phyloP scores from a whole-genome alignment of 2,888 invertebrate species.

The Pocota personata region DNA sequence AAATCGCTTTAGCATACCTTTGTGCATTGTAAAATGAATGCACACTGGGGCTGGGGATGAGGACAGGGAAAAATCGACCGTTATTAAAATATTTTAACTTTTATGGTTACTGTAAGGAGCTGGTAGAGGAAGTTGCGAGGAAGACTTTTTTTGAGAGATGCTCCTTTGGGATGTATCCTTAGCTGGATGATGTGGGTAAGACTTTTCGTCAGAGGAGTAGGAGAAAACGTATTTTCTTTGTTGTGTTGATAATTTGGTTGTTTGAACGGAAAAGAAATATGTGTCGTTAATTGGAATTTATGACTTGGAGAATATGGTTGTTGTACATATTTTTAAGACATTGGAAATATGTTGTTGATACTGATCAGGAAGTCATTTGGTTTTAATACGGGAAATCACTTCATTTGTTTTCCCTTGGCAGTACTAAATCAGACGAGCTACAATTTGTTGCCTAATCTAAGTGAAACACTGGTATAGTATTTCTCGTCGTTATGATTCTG shows the following conservation, averaged over 20 bases:
- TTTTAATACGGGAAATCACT: no score
- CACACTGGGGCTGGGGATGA: constrained; percentile 64
- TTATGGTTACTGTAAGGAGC: constrained; percentile 63
- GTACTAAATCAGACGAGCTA: no score
- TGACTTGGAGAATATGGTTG: constrained; percentile 54
- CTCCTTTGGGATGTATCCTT: constrained; percentile 46
- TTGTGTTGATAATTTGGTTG: constrained; percentile 44
- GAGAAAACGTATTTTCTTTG: constrained; percentile 34
- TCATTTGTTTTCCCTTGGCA: no score
- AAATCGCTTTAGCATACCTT: constrained; percentile 81
- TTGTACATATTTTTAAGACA: constrained; percentile 14
- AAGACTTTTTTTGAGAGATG: constrained; percentile 2
- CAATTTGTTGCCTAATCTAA: no score
- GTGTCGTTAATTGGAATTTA: constrained; percentile 72
- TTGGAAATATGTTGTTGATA: constrained; percentile 28
- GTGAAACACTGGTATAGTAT: no score
- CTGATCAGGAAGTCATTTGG: constrained; percentile 35
- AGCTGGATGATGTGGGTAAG: not conserved
- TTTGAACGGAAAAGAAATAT: constrained; percentile 45
- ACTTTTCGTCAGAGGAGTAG: not conserved
- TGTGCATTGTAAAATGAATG: constrained; percentile 82
- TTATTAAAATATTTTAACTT: constrained; percentile 74
- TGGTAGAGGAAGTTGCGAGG: constrained; percentile 14
- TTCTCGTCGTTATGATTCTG: no score
- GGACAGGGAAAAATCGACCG: constrained; percentile 53